A percentile compares a stretch with the other conserved stretches of the same genome.
Evolutionary conservation across 2,797 vertebrate species (phyloP).

Genomic region (Synanceia verrucosa): DNA sequence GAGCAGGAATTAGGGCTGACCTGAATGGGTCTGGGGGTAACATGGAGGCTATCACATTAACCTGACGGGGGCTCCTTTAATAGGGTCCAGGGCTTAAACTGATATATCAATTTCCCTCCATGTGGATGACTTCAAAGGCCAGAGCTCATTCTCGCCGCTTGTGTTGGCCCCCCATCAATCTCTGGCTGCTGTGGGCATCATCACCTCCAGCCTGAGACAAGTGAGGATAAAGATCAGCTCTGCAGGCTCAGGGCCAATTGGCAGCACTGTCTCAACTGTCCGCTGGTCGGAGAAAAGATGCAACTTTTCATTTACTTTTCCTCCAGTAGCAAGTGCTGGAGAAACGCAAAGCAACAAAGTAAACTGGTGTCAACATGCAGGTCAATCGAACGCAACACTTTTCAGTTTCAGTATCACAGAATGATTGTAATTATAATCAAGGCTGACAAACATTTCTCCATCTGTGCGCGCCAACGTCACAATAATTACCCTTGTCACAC

Average conservation of each 20-base stretch:
- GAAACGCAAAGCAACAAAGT: constrained; percentile 27
- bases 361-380: constrained; percentile 64
- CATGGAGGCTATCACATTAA: constrained; percentile 86
- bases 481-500: constrained; percentile 76
- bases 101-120: constrained; percentile 97
- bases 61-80: constrained; percentile 85
- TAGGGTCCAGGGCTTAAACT: constrained; percentile 89
- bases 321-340: not conserved
- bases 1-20: constrained; percentile 77
- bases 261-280: constrained; percentile 34
- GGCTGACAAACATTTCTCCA: constrained; percentile 70
- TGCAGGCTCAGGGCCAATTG: constrained; percentile 61
- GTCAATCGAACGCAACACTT: constrained; percentile 64
- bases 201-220: constrained; percentile 75
- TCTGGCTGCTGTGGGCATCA: constrained; percentile 85
- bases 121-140: constrained; percentile 95
- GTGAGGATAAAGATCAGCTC: constrained; percentile 70
- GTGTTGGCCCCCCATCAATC: constrained; percentile 95
- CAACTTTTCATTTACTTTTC: constrained; percentile 20
- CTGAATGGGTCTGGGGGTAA: constrained; percentile 81
- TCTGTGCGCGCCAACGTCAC: constrained; percentile 64
- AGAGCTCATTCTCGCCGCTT: constrained; percentile 85
- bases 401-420: constrained; percentile 64
- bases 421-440: constrained; percentile 73
- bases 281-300: constrained; percentile 43